Evolutionary conservation across 1,140 invertebrate species (phyloP), one percentile per base, ranked within the genome.

Genomic region (Sitodiplosis mosellana): DNA sequence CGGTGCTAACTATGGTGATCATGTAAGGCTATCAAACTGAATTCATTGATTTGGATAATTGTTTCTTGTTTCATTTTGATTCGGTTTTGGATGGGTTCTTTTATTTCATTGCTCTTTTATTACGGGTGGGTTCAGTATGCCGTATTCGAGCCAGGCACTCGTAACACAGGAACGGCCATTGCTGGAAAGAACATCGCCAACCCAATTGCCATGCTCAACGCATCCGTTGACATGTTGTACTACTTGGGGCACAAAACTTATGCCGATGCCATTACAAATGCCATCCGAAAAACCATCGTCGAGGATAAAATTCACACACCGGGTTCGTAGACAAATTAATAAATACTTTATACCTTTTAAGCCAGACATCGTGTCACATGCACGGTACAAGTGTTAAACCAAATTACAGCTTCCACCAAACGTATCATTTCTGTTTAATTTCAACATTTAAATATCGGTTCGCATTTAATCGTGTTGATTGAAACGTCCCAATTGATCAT

Each of bases 171-270:
- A 46, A 88, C 86, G 33, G 75, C 81, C 1, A 89, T 94, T 54
- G 88, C 87, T 45, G 90, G 90, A 45, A 92, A 91, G 64, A 94
- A 98, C 67, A 80, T 97, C 44, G 95, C 95, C 1, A 99, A 99
- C 69, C 96, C 96, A 0, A 81, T 93, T 48, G 92, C 91, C 0
- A 95, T 97, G 83, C 68, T 97, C 47, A 88, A 90, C 65, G 87
- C 88, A 4, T 80, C 85, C 21, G 80, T 87, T 22, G 91, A 96
- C 65, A 84, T 98, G 80, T 69, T 98, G 50, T 77, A 88, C 56
- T 88, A 96, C 66, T 70, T 98, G 12, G 81, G 86, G 0, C 78
- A 89, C 54, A 76, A 83, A 49, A 68, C 78, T 55, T 85, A 96
- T 70, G 84, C 87, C 0, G 65, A 74, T 11, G 65, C 90, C 33